phyloP scores from a whole-genome alignment of 2,113 vertebrate species.

The Anarrhichthys ocellatus region DNA sequence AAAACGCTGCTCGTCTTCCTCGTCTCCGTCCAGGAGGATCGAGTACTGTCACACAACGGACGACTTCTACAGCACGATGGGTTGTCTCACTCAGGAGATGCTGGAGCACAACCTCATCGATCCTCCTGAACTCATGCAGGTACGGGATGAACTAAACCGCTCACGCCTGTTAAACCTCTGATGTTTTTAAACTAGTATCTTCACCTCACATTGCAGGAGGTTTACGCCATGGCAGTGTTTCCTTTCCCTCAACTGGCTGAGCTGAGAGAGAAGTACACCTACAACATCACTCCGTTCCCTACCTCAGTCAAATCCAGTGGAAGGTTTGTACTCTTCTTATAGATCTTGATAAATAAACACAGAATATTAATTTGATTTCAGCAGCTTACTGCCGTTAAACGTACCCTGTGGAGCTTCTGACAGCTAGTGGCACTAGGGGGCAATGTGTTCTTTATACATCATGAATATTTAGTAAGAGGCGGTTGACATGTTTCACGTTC shows the following conservation, averaged over 20 bases:
- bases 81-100: conserved; percentile 96
- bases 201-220: conserved; percentile 81
- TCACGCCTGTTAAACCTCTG: no score
- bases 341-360: background rate
- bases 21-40: conserved; percentile 85
- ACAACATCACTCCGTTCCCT: conserved; percentile 98
- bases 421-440: no score
- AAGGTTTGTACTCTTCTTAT: conserved; percentile 80
- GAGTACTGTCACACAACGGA: conserved; percentile 95
- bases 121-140: conserved; percentile 96
- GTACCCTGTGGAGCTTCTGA: no score
- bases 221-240: conserved; percentile 96
- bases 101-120: conserved; percentile 92
- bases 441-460: no score
- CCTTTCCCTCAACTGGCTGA: conserved; percentile 97
- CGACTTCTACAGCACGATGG: conserved; percentile 98
- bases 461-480: no score
- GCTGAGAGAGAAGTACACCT: conserved; percentile 97
- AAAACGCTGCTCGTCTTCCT: background rate
- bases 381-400: background rate
- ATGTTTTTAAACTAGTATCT: background rate
- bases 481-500: no score
- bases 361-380: background rate
- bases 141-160: conserved; percentile 36
- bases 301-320: conserved; percentile 89